phyloP scores from a whole-genome alignment of 1,140 invertebrate genomes.

The Anastrepha ludens region DNA sequence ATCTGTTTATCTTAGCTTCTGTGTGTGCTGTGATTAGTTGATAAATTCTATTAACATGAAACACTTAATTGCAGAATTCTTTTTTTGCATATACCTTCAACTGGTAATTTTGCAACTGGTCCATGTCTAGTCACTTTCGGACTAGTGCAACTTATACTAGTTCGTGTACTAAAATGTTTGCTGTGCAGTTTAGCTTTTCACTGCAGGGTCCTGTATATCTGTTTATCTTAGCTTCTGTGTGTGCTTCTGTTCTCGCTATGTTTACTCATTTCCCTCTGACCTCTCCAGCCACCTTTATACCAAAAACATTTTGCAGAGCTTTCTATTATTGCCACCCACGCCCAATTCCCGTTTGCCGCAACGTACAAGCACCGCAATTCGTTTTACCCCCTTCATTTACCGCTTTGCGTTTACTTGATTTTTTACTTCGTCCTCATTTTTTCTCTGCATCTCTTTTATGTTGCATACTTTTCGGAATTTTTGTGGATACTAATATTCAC shows the following conservation, averaged over 20 bases:
- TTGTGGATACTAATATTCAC: constrained; percentile 21
- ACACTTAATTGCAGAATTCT: no score
- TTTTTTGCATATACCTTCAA: no score
- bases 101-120: no score
- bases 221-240: background rate
- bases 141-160: no score
- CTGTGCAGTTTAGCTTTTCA: no score
- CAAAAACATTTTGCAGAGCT: background rate
- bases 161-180: no score
- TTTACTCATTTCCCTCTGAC: background rate
- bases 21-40: no score
- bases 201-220: no score
- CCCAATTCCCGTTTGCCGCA: background rate
- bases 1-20: background rate
- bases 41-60: no score
- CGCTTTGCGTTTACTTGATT: background rate
- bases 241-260: background rate
- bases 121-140: no score
- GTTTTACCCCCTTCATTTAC: background rate
- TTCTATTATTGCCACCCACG: background rate
- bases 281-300: no score
- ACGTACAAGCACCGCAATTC: background rate
- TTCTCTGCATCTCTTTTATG: background rate
- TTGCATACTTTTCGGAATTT: constrained; percentile 5
- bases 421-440: background rate